These are phyloP conservation scores for Cryptus viduatorius DNA, from an alignment of 2,888 invertebrate species.

Conservation along the genomic window DNA sequence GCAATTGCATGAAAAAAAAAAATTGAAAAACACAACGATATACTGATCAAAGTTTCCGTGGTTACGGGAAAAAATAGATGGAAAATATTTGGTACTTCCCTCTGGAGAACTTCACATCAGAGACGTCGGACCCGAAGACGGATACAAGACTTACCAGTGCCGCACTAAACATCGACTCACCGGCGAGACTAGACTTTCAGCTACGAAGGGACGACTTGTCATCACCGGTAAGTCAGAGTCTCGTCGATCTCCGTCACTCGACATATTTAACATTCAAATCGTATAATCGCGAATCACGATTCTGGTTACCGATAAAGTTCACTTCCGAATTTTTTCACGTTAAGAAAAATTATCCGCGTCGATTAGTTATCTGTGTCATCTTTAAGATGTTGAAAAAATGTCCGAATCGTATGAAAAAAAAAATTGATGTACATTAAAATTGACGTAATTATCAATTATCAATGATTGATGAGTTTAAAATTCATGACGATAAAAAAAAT, in stretches of 20 bases:
- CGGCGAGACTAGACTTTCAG: slow-evolving; percentile 96
- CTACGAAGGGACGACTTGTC: slow-evolving; percentile 96
- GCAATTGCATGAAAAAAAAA: slow-evolving; percentile 50
- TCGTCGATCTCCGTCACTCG: slow-evolving; percentile 81
- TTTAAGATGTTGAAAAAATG: neutral
- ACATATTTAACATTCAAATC: slow-evolving; percentile 79
- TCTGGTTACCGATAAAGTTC: slow-evolving; percentile 67
- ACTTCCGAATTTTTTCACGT: neutral
- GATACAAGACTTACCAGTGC: slow-evolving; percentile 97
- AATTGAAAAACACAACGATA: neutral
- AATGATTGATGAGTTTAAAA: slow-evolving; percentile 5
- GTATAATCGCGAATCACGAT: slow-evolving; percentile 73
- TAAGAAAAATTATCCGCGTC: neutral
- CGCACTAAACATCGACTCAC: slow-evolving; percentile 96
- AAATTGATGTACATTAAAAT: neutral
- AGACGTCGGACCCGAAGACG: slow-evolving; percentile 97
- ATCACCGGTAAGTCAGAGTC: slow-evolving; percentile 94
- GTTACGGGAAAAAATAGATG: slow-evolving; percentile 88
- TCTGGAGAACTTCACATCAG: slow-evolving; percentile 98
- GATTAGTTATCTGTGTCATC: neutral
- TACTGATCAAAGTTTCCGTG: slow-evolving; percentile 60
- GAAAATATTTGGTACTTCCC: slow-evolving; percentile 97
- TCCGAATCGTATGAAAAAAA: neutral
- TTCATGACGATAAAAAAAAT: slow-evolving; percentile 27
- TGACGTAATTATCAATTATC: neutral